Conservation (phyloP, 2,113 vertebrate species). For the Rissa tridactyla region DNA sequence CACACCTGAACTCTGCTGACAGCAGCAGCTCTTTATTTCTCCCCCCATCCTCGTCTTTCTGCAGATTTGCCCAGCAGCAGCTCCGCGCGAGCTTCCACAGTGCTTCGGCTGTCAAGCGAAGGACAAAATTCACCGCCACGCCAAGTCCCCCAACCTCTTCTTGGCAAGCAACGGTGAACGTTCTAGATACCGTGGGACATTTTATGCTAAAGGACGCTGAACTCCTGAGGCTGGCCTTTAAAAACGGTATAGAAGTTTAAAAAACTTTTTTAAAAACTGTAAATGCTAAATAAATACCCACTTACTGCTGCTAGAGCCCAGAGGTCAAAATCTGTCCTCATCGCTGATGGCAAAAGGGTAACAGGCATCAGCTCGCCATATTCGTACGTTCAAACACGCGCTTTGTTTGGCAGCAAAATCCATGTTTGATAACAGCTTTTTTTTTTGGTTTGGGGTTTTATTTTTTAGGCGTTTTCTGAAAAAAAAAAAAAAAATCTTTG, state of each 20-base stretch:
- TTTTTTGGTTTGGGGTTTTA: background rate
- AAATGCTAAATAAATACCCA: background rate
- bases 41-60: background rate
- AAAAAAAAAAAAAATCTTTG: background rate
- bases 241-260: background rate
- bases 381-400: background rate
- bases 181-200: background rate
- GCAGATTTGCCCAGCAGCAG: background rate
- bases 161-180: background rate
- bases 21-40: background rate
- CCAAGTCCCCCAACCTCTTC: background rate
- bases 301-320: background rate
- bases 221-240: background rate
- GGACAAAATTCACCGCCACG: background rate
- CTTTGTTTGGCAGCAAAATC: background rate
- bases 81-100: background rate
- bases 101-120: background rate
- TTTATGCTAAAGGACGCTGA: background rate
- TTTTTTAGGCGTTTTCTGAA: background rate
- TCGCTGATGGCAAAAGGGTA: background rate
- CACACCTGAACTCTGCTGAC: background rate
- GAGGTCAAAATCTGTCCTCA: background rate
- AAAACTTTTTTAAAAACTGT: background rate
- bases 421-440: background rate
- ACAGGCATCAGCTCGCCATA: background rate